These are phyloP conservation scores for Xenopus laevis DNA, from an alignment of 2,113 vertebrate genomes.

Conservation along the genomic window DNA sequence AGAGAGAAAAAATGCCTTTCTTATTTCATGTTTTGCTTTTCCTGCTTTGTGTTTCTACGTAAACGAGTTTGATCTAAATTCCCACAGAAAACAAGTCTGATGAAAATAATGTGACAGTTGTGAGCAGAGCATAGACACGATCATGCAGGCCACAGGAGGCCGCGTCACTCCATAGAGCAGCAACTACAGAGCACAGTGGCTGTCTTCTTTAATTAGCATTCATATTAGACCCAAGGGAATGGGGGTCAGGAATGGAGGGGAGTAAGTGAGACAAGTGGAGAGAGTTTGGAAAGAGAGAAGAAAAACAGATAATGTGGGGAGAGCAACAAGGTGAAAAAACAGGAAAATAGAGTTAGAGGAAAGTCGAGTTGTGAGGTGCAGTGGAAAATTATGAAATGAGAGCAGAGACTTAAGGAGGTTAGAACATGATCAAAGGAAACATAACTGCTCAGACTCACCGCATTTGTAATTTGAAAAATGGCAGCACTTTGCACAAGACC, in stretches of 20 bases:
- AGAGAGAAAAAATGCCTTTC: no score
- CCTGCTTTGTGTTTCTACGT: background rate
- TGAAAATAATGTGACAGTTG: constrained; percentile 35
- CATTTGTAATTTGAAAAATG: no score
- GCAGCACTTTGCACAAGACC: no score
- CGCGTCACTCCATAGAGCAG: constrained; percentile 19
- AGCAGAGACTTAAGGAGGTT: no score
- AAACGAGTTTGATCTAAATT: constrained; percentile 17
- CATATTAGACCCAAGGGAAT: background rate
- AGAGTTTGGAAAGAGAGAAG: background rate
- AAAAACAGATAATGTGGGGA: background rate
- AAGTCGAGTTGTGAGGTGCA: no score
- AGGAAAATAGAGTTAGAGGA: no score
- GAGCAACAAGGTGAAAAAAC: no score
- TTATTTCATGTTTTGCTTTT: no score
- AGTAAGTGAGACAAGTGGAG: background rate
- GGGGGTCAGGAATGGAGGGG: background rate
- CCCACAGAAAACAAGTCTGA: constrained; percentile 24
- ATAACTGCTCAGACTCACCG: no score
- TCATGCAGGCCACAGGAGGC: constrained; percentile 8
- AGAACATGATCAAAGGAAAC: no score
- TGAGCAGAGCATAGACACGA: background rate
- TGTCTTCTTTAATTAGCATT: constrained; percentile 37
- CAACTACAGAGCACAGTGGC: constrained; percentile 20
- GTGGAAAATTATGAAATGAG: no score